Conservation (phyloP, 2,797 vertebrate species). For the Halcyon chelicuti region DNA sequence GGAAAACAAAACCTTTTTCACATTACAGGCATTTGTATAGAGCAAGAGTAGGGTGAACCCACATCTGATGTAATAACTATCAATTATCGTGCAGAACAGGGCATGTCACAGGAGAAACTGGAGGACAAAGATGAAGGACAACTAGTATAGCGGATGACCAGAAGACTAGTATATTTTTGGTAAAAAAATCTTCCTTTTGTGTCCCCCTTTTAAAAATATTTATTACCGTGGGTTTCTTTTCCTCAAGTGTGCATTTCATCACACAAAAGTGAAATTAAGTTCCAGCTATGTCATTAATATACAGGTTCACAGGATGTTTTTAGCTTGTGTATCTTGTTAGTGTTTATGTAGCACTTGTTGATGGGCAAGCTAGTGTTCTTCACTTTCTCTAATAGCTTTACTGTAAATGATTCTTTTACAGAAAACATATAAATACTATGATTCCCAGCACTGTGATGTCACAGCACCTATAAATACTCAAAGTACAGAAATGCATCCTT, state of each 20-base stretch:
- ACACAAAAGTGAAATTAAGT: neutral
- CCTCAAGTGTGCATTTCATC: neutral
- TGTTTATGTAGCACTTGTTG: constrained; percentile 12
- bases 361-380: constrained; percentile 28
- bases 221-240: neutral
- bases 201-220: neutral
- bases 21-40: constrained; percentile 16
- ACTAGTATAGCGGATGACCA: neutral
- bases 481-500: constrained; percentile 62
- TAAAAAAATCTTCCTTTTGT: neutral
- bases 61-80: neutral
- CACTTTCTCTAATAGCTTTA: constrained; percentile 65
- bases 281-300: neutral
- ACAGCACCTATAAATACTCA: constrained; percentile 76
- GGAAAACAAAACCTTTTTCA: constrained; percentile 47
- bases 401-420: constrained; percentile 70
- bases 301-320: neutral
- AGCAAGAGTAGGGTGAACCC: neutral
- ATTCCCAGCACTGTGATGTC: constrained; percentile 78
- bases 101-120: neutral
- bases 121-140: neutral
- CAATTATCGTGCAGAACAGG: neutral
- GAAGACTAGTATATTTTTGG: neutral
- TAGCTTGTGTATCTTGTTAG: neutral
- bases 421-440: constrained; percentile 76